Evolutionary conservation across 2,113 vertebrate genomes (phyloP).

Genomic region (Proteles cristata): DNA sequence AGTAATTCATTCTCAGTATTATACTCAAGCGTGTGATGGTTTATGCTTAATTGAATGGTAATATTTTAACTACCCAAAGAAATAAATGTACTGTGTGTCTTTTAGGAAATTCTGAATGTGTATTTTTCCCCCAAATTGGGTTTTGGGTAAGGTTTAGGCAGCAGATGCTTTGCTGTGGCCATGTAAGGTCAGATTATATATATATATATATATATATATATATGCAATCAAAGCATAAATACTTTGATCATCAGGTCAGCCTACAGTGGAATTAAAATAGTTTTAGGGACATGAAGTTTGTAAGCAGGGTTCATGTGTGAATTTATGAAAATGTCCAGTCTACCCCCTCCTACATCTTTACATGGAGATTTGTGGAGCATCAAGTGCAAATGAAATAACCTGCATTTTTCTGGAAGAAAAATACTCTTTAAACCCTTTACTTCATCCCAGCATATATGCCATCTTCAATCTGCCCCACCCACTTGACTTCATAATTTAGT

Average conservation of each 20-base stretch:
- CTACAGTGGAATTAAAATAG: background rate
- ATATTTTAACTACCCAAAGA: slow-evolving; percentile 22
- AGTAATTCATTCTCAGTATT: background rate
- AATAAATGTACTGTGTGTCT: background rate
- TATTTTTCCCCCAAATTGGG: background rate
- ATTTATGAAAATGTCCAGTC: background rate
- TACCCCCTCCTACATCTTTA: background rate
- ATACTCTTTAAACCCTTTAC: background rate
- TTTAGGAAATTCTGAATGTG: background rate
- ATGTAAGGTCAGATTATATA: background rate
- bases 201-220: background rate
- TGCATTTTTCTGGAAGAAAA: background rate
- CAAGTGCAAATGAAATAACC: background rate
- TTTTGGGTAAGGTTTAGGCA: background rate
- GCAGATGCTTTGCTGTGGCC: background rate
- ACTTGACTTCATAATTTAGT: background rate
- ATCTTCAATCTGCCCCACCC: background rate
- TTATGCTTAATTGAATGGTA: background rate
- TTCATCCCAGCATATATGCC: too few relatives aligned
- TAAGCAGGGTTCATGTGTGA: background rate
- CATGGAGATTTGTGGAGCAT: background rate
- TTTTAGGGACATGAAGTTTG: background rate
- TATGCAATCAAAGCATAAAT: background rate
- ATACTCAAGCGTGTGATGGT: background rate
- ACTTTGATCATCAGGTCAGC: background rate